phyloP scores from a whole-genome alignment of 1,140 invertebrate species.

The Aradophagus sp. region DNA sequence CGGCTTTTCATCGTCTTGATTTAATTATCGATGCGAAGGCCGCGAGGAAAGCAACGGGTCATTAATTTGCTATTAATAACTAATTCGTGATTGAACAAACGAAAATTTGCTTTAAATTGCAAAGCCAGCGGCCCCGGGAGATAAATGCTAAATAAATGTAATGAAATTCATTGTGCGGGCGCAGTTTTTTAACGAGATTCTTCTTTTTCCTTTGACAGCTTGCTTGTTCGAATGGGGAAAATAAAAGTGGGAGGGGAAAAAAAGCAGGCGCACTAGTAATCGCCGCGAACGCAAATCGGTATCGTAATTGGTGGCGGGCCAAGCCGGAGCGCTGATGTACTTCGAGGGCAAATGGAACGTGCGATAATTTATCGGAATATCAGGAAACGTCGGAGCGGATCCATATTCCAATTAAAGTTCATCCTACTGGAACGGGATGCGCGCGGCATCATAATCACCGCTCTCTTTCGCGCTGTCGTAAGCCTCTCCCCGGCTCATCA shows the following conservation, averaged over 20 bases:
- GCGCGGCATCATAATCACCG: constrained; percentile 55
- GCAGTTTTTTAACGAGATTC: constrained; percentile 48
- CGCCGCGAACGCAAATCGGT: constrained; percentile 56
- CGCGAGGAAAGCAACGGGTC: constrained; percentile 6
- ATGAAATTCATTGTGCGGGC: constrained; percentile 41
- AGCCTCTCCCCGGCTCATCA: constrained; percentile 59
- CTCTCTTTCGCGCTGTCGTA: constrained; percentile 50
- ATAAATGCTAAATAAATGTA: constrained; percentile 37
- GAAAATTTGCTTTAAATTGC: too few relatives aligned
- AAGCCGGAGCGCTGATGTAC: constrained; percentile 57
- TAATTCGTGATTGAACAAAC: too few relatives aligned
- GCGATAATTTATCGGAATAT: constrained; percentile 74
- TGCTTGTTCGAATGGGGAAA: constrained; percentile 35
- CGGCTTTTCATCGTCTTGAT: too few relatives aligned
- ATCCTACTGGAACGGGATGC: constrained; percentile 70
- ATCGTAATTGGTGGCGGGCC: constrained; percentile 59
- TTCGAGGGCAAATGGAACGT: constrained; percentile 72
- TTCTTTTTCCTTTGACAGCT: constrained; percentile 43
- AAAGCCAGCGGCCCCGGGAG: too few relatives aligned
- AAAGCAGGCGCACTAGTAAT: constrained; percentile 41
- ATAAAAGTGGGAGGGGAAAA: constrained; percentile 5
- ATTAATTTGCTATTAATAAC: too few relatives aligned
- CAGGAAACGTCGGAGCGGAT: constrained; percentile 72
- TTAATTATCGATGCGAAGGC: too few relatives aligned
- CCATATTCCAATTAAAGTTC: constrained; percentile 76